These are phyloP conservation scores for Homarus gammarus DNA, from an alignment of 2,888 invertebrate genomes.

Conservation along the genomic window DNA sequence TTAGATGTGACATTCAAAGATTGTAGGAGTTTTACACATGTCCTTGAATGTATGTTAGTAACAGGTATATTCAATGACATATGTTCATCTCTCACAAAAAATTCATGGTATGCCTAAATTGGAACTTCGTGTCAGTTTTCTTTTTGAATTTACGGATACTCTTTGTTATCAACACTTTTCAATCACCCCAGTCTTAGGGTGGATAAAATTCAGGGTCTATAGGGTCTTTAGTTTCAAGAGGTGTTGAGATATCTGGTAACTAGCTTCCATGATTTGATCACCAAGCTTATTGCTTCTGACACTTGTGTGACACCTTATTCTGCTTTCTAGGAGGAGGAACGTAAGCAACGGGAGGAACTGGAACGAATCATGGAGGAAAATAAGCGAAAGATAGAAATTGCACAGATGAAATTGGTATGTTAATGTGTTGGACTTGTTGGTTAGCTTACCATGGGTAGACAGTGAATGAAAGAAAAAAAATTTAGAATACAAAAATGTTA, in stretches of 20 bases:
- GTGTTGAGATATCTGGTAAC: constrained; percentile 65
- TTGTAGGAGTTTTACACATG: not conserved
- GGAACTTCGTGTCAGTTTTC: not conserved
- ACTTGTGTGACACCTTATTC: constrained; percentile 49
- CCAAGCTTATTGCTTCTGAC: not conserved
- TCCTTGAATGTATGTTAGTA: constrained; percentile 22
- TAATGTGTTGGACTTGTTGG: too few species aligned
- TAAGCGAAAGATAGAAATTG: constrained; percentile 97
- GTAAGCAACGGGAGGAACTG: constrained; percentile 95
- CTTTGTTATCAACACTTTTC: too few species aligned
- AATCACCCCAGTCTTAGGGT: too few species aligned
- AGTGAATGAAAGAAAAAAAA: too few species aligned
- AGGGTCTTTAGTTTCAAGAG: constrained; percentile 1
- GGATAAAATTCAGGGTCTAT: too few species aligned
- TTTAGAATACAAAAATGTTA: not conserved
- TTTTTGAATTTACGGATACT: too few species aligned
- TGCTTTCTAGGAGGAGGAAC: constrained; percentile 92
- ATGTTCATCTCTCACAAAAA: not conserved
- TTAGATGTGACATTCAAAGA: not conserved
- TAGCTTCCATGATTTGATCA: constrained; percentile 44
- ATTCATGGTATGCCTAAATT: too few species aligned
- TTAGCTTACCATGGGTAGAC: too few species aligned
- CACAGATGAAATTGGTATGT: constrained; percentile 95
- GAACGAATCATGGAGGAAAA: constrained; percentile 98
- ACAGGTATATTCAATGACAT: constrained; percentile 15